phyloP scores from a whole-genome alignment of 2,113 vertebrate species.

The Zootoca vivipara region DNA sequence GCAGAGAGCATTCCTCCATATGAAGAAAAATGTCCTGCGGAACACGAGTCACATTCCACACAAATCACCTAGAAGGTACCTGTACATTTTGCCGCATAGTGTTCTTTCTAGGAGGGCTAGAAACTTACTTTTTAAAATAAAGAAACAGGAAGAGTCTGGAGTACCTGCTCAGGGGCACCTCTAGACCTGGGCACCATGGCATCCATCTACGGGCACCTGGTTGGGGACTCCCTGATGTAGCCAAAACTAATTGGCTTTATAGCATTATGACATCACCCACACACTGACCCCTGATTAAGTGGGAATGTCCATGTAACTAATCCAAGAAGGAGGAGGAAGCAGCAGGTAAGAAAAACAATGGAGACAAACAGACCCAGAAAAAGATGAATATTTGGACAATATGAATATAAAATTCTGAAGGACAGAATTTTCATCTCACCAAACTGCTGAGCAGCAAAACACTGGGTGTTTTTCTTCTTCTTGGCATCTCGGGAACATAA shows the following conservation, averaged over 20 bases:
- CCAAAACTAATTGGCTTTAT: neutral
- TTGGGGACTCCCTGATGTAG: neutral
- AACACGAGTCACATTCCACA: too few species aligned
- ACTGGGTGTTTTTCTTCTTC: neutral
- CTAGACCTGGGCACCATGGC: too few species aligned
- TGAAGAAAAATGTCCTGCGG: too few species aligned
- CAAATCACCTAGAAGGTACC: too few species aligned
- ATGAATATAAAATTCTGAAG: too few species aligned
- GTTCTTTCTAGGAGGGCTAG: too few species aligned
- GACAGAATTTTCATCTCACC: neutral
- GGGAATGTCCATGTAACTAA: neutral
- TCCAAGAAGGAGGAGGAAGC: accelerated
- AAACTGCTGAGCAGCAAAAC: neutral
- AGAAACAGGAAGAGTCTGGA: too few species aligned
- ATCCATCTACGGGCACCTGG: too few species aligned
- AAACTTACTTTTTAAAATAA: too few species aligned
- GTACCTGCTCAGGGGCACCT: too few species aligned
- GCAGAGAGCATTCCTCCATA: too few species aligned
- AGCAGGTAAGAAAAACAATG: neutral
- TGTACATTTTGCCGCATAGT: too few species aligned
- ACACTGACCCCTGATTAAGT: neutral
- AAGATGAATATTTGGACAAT: neutral
- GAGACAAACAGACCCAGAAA: neutral
- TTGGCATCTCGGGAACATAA: neutral
- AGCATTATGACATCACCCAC: neutral